Conservation (phyloP, 23 tunicate species). For the Trididemnum miniatum region DNA sequence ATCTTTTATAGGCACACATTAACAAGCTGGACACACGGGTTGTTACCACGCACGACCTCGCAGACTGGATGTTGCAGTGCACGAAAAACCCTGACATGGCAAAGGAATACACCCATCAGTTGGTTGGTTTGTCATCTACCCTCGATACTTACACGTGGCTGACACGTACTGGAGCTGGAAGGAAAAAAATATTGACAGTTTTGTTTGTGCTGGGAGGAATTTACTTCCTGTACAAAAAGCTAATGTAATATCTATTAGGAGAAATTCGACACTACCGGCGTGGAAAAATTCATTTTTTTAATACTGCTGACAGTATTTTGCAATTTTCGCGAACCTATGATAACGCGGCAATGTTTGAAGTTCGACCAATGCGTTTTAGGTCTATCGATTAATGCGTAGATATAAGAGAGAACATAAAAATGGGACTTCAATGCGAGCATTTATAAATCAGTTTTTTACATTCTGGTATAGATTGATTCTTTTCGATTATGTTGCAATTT, state of each 20-base stretch:
- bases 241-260: neutral
- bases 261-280: too few relatives aligned
- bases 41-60: constrained; percentile 49
- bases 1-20: constrained; percentile 43
- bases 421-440: too few relatives aligned
- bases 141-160: constrained; percentile 12
- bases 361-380: too few relatives aligned
- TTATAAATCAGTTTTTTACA: too few relatives aligned
- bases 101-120: constrained; percentile 37
- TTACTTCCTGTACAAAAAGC: neutral
- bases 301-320: too few relatives aligned
- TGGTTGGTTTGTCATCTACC: constrained; percentile 50
- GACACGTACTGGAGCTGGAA: constrained; percentile 17
- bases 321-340: too few relatives aligned
- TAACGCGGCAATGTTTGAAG: too few relatives aligned
- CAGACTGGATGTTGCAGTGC: constrained; percentile 50
- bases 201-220: neutral
- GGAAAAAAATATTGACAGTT: neutral
- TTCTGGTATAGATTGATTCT: too few relatives aligned
- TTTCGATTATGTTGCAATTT: too few relatives aligned
- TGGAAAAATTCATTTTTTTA: too few relatives aligned
- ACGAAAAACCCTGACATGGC: constrained; percentile 21
- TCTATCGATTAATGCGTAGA: too few relatives aligned
- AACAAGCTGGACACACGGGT: constrained; percentile 29
- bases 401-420: too few relatives aligned